phyloP scores from a whole-genome alignment of 1,140 invertebrate genomes.

The Carposina sasakii region DNA sequence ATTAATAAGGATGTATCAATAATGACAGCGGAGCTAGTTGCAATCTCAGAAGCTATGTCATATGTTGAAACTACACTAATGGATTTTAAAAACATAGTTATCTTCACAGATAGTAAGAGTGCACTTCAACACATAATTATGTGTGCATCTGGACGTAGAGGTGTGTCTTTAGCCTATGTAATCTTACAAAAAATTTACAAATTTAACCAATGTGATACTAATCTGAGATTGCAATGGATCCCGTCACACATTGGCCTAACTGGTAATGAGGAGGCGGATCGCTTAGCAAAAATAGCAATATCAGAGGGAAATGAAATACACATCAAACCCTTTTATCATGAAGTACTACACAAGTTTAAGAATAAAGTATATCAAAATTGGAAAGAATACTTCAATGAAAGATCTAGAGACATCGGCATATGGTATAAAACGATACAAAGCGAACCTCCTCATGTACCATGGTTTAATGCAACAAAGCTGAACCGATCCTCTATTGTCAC shows the following conservation, averaged over 20 bases:
- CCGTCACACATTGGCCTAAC: background rate
- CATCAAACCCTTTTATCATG: background rate
- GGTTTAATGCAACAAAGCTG: background rate
- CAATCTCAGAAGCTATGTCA: conserved; percentile 15
- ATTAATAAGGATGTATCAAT: conserved; percentile 11
- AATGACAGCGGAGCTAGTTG: conserved; percentile 12
- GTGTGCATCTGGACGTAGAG: background rate
- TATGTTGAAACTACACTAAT: conserved; percentile 13
- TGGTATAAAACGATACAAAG: background rate
- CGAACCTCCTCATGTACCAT: background rate
- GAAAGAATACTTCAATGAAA: background rate
- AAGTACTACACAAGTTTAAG: background rate
- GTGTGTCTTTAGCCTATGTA: background rate
- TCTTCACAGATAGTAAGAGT: background rate
- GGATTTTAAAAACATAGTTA: background rate
- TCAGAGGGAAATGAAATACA: background rate
- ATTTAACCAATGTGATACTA: background rate
- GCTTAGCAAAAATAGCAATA: background rate
- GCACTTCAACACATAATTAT: background rate
- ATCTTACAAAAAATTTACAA: background rate
- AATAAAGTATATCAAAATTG: background rate
- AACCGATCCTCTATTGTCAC: background rate
- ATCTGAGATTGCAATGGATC: background rate
- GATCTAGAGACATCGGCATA: background rate
- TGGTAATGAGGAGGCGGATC: background rate